Percentiles rank a stretch among this genome's conserved stretches.
These are phyloP conservation scores for Cairina moschata DNA, from an alignment of 2,113 vertebrate species.

Conservation along the genomic window DNA sequence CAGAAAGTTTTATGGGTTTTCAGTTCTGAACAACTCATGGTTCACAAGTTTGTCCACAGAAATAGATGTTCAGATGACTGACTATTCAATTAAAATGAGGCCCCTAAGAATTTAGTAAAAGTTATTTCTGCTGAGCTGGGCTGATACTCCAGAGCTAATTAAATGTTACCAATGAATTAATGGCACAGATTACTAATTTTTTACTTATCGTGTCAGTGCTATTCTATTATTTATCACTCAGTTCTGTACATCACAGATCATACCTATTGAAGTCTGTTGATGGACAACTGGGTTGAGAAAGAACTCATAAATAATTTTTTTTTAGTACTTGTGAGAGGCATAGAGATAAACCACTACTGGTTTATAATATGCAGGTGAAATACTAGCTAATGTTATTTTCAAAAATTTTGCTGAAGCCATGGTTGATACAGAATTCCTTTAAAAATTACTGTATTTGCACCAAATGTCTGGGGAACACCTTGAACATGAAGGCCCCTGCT, in stretches of 20 bases:
- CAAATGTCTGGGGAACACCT: background rate
- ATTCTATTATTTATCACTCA: background rate
- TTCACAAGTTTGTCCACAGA: background rate
- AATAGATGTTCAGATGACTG: background rate
- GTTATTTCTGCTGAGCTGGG: accelerated
- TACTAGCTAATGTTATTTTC: background rate
- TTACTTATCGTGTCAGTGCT: background rate
- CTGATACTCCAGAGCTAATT: background rate
- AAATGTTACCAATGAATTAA: background rate
- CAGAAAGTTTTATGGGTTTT: background rate
- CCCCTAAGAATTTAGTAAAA: background rate
- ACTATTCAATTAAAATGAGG: background rate
- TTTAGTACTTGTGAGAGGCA: background rate
- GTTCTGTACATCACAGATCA: background rate
- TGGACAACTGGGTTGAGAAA: background rate
- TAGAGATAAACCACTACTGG: background rate
- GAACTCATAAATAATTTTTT: background rate
- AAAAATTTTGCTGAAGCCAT: background rate
- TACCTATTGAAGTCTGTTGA: background rate
- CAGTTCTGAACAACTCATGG: background rate
- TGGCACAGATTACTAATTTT: background rate
- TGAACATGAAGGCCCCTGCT: accelerated
- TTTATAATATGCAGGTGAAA: background rate
- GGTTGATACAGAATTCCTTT: background rate
- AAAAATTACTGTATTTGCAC: background rate